phyloP scores from a whole-genome alignment of 1,140 invertebrate genomes.

The Tetramorium alpestre region DNA sequence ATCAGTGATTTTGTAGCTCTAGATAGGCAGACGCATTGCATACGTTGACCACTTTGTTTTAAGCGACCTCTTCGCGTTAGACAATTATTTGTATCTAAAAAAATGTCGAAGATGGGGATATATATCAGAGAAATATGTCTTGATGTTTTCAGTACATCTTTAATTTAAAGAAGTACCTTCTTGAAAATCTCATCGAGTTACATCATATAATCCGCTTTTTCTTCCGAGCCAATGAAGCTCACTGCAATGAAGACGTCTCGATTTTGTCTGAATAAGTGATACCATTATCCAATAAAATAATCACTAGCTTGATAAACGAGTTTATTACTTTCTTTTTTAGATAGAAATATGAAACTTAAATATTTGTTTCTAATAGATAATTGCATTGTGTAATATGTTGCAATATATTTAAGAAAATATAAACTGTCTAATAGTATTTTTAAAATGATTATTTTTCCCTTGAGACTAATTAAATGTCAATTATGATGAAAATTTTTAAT shows the following conservation, averaged over 20 bases:
- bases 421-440: not conserved
- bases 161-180: slow-evolving; percentile 49
- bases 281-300: slow-evolving; percentile 1
- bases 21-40: not conserved
- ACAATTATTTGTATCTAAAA: not conserved
- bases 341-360: not conserved
- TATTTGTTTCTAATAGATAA: not conserved
- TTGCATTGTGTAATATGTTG: not conserved
- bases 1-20: not conserved
- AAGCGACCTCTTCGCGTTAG: not conserved
- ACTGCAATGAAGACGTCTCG: not conserved
- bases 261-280: slow-evolving; percentile 36
- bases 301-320: not conserved
- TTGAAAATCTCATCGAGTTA: slow-evolving; percentile 49
- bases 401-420: not conserved
- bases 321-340: not conserved
- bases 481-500: not conserved
- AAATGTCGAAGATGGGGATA: not conserved
- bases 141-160: slow-evolving; percentile 31
- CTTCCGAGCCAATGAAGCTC: slow-evolving; percentile 30
- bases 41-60: slow-evolving; percentile 12
- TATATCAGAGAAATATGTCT: slow-evolving; percentile 28
- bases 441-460: not conserved
- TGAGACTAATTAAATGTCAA: not conserved
- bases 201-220: slow-evolving; percentile 29